Evolutionary conservation across 1,140 invertebrate genomes (phyloP), one percentile per base, ranked within the genome.

Genomic region (Palaemon carinicauda): DNA sequence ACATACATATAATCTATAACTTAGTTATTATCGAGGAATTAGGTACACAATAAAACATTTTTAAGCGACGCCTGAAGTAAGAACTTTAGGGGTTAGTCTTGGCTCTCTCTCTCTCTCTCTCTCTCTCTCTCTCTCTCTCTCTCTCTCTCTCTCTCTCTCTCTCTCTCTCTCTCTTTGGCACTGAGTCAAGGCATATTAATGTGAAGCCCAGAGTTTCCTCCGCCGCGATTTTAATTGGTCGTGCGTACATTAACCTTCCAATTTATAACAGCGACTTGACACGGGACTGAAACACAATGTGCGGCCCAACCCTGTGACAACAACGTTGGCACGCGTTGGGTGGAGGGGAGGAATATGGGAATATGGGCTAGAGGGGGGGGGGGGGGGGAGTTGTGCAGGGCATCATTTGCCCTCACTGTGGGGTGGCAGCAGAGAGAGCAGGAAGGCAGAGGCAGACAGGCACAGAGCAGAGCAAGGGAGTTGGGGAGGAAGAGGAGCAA

Each of bases 161-260:
- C 78, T 50, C 54, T 56, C 51, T 60, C 51, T 51, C 31, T 60
- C 56, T 69, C 27, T 65, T 80, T 86, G 84, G 84, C 84, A 86
- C 10, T 10, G 84, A 73, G 77, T 86, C 84, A 86, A 86, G 84
- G 41, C 41, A 86, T 86, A 86, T 86, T 86, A 86, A 86, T 86
- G 84, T 86, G 84, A 27, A 79, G 74, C 75, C 78, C 29, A 17
- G 60, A 86, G 77, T 80, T 86, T 80, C 84, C 74, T 73, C 77
- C 84, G 54, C 77, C 60, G 19, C 41, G 29, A 60, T 86, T 80
- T 86, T 86, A 86, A 86, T 86, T 86, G 84, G 77, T 80, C 74
- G 56, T 52, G 84, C 54, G 77, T 80, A 86, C 84, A 86, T 86
- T 86, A 86, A 86, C 84, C 84, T 86, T 60, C 84, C 60, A 79